Percentiles rank a stretch among this genome's conserved stretches.
phyloP scores from a whole-genome alignment of 2,797 vertebrate species.

The Onychomys leucogaster region DNA sequence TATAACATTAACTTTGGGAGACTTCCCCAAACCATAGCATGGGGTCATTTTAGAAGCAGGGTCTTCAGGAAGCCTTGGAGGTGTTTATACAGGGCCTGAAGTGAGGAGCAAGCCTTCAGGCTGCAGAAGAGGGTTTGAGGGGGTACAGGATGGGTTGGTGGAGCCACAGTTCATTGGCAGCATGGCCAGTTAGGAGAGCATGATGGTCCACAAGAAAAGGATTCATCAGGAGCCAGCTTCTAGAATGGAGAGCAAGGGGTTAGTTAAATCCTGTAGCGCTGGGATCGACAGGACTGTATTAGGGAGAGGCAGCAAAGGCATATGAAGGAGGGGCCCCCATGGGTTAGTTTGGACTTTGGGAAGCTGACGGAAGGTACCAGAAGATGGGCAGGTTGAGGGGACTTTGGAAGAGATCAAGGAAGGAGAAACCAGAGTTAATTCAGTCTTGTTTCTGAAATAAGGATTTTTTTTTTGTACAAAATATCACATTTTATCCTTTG shows the following conservation, averaged over 20 bases:
- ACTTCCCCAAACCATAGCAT: background rate
- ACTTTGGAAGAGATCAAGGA: background rate
- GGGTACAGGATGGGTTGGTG: background rate
- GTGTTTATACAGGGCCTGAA: background rate
- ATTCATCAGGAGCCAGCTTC: background rate
- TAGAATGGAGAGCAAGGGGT: background rate
- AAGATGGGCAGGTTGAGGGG: background rate
- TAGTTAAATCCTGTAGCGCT: background rate
- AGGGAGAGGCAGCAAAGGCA: background rate
- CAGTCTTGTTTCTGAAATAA: background rate
- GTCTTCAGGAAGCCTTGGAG: background rate
- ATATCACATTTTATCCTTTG: background rate
- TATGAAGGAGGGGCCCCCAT: background rate
- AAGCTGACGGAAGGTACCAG: background rate
- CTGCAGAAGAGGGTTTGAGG: background rate
- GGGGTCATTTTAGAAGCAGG: background rate
- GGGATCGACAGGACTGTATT: background rate
- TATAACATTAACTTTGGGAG: background rate
- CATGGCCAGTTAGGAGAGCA: background rate
- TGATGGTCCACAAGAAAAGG: background rate
- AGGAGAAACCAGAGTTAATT: background rate
- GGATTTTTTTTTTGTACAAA: background rate
- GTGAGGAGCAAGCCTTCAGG: background rate
- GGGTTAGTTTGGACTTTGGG: background rate
- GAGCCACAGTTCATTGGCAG: background rate